Conservation (phyloP, 2,888 invertebrate species). For the Drosophila eohydei region DNA sequence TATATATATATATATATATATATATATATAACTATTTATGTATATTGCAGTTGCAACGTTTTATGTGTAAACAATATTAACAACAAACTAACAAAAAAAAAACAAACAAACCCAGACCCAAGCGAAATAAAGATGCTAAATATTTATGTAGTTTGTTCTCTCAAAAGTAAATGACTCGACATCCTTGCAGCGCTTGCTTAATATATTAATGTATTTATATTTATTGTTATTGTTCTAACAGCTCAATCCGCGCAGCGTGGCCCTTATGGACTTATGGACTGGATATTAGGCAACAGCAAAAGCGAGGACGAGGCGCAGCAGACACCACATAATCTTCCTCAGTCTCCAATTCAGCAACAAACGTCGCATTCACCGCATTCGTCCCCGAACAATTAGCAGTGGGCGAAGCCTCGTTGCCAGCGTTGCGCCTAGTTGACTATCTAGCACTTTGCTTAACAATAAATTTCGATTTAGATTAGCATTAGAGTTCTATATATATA, state of each 20-base stretch:
- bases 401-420: conserved; percentile 1
- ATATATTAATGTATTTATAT: not conserved
- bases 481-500: conserved; percentile 49
- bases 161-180: conserved; percentile 85
- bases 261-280: conserved; percentile 91
- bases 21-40: conserved; percentile 40
- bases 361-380: conserved; percentile 10
- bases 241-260: conserved; percentile 92
- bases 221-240: conserved; percentile 76
- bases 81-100: conserved; percentile 21
- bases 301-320: conserved; percentile 48
- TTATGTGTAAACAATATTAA: conserved; percentile 61
- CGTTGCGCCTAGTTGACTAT: conserved; percentile 25
- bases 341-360: conserved; percentile 10
- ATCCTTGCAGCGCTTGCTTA: not conserved
- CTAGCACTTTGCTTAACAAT: conserved; percentile 25
- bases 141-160: conserved; percentile 58
- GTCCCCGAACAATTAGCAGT: conserved; percentile 24
- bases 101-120: conserved; percentile 25
- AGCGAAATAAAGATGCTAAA: conserved; percentile 64
- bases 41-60: conserved; percentile 63
- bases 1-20: not conserved
- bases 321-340: conserved; percentile 9
- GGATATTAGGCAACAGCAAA: conserved; percentile 90
- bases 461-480: conserved; percentile 39